phyloP scores from a whole-genome alignment of 2,113 vertebrate species.

The Redunca redunca region DNA sequence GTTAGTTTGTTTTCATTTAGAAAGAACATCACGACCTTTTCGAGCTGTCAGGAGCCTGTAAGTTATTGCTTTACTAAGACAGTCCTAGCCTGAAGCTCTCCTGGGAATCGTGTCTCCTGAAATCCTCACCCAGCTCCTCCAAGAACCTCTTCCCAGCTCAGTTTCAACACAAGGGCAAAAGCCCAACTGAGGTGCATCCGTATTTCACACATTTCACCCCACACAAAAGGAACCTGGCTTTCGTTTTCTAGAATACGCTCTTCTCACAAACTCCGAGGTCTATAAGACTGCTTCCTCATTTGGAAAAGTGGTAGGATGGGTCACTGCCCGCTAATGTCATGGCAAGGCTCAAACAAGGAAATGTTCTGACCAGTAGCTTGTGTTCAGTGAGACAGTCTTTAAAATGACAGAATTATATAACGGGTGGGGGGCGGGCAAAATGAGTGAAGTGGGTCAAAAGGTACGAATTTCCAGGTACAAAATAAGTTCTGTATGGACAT shows the following conservation, averaged over 20 bases:
- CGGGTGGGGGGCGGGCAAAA: background rate
- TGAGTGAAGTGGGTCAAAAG: background rate
- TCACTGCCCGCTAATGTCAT: rapidly evolving
- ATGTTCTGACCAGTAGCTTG: background rate
- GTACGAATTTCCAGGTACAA: background rate
- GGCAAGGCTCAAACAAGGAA: background rate
- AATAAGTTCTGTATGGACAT: background rate
- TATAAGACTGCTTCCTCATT: background rate
- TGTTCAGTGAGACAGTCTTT: background rate
- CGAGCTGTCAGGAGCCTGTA: slow-evolving; percentile 31
- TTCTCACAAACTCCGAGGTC: background rate
- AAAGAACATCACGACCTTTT: slow-evolving; percentile 40
- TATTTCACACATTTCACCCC: background rate
- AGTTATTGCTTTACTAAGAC: slow-evolving; percentile 26
- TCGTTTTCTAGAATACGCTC: background rate
- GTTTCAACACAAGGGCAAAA: background rate
- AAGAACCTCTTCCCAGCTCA: background rate
- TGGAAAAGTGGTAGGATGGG: background rate
- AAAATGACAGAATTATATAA: background rate
- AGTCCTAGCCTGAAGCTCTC: slow-evolving; percentile 16
- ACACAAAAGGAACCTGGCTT: background rate
- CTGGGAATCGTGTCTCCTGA: background rate
- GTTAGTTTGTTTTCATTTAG: slow-evolving; percentile 24
- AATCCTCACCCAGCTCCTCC: slow-evolving; percentile 16
- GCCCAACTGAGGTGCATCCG: background rate